Evolutionary conservation across 2,888 invertebrate species (phyloP).

Genomic region (Trissonchulus latispiculum): DNA sequence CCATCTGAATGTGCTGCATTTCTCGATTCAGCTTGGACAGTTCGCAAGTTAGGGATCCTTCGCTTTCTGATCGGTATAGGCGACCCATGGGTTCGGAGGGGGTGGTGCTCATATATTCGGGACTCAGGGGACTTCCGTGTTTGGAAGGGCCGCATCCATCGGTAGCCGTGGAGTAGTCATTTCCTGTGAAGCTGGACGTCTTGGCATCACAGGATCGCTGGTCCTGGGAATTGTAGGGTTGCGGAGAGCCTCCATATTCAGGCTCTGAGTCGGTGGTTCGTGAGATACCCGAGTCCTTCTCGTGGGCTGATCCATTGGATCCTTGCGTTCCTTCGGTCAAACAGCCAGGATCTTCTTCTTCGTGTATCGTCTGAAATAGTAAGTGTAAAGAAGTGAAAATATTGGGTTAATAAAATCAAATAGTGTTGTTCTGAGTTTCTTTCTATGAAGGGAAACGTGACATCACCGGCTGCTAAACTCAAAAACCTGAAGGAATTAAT

Average conservation of each 20-base stretch:
- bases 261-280: slow-evolving; percentile 25
- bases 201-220: too few species aligned
- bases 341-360: slow-evolving; percentile 16
- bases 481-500: too few species aligned
- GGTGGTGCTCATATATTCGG: slow-evolving; percentile 17
- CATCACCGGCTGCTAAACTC: too few species aligned
- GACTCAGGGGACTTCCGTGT: not conserved
- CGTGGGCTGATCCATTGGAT: slow-evolving; percentile 13
- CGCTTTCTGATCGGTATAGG: slow-evolving; percentile 19
- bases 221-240: slow-evolving; percentile 12
- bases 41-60: slow-evolving; percentile 40
- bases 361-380: too few species aligned
- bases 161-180: not conserved
- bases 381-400: too few species aligned
- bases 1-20: slow-evolving; percentile 55
- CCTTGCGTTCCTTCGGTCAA: slow-evolving; percentile 14
- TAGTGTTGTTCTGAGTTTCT: too few species aligned
- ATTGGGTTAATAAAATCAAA: too few species aligned
- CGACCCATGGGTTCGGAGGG: slow-evolving; percentile 11
- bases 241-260: slow-evolving; percentile 17
- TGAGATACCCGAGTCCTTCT: slow-evolving; percentile 25
- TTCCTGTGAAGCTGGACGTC: not conserved
- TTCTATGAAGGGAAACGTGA: too few species aligned
- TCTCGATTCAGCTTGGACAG: slow-evolving; percentile 53
- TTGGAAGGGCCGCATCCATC: not conserved